These are phyloP conservation scores for Halcyon chelicuti DNA, from an alignment of 2,797 vertebrate genomes.

Conservation along the genomic window DNA sequence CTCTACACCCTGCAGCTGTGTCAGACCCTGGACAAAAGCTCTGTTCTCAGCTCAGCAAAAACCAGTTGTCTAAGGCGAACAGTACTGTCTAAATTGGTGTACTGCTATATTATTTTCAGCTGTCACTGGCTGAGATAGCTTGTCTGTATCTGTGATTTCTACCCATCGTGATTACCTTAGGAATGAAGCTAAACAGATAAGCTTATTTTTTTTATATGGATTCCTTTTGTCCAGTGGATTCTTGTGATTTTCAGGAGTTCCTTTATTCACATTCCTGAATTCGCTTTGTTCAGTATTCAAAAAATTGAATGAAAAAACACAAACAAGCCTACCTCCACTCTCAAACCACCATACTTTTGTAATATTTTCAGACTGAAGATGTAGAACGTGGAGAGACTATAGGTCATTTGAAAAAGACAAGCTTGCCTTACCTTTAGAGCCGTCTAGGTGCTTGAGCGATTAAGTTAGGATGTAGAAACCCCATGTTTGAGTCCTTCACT, in stretches of 20 bases:
- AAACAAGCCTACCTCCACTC: background rate
- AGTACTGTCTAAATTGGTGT: background rate
- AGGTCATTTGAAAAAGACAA: background rate
- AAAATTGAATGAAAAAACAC: background rate
- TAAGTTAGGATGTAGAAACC: background rate
- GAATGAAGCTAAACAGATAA: background rate
- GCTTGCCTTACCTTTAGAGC: background rate
- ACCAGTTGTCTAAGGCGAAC: background rate
- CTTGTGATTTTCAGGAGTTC: background rate
- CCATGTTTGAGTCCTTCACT: background rate
- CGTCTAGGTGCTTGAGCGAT: background rate
- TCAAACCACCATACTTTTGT: background rate
- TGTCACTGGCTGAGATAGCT: background rate
- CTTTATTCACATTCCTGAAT: background rate
- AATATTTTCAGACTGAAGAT: background rate
- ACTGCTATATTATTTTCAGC: background rate
- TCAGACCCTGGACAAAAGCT: background rate
- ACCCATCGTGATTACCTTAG: background rate
- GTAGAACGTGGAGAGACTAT: accelerated
- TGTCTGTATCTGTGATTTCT: background rate
- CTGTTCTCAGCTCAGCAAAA: background rate
- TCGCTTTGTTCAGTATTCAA: background rate
- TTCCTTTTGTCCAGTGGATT: background rate
- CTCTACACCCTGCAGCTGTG: background rate
- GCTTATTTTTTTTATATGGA: background rate